Percentiles rank a stretch among this genome's conserved stretches.
Conservation (phyloP, 2,888 invertebrate genomes). For the Lithophane socia region DNA sequence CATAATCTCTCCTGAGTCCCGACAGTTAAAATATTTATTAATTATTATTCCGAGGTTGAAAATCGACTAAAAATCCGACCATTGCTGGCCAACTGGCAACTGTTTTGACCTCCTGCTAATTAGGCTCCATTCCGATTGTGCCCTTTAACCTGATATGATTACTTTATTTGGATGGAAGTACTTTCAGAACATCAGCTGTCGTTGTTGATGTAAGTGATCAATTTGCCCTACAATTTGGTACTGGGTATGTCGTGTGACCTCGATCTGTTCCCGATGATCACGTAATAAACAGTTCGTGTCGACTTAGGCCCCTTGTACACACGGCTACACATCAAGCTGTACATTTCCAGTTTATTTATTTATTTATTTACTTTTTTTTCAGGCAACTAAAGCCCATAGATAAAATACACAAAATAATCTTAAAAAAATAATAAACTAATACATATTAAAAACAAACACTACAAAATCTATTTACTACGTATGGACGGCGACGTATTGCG, state of each 20-base stretch:
- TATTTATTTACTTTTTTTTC: too few species aligned
- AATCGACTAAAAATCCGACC: not conserved
- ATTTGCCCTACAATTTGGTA: conserved; percentile 39
- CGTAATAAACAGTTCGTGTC: not conserved
- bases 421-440: too few species aligned
- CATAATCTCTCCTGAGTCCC: not conserved
- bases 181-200: conserved; percentile 17
- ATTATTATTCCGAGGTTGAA: not conserved
- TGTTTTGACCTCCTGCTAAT: conserved; percentile 29
- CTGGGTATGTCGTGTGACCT: conserved; percentile 14
- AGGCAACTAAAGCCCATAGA: too few species aligned
- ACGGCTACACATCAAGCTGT: too few species aligned
- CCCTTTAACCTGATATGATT: conserved; percentile 41
- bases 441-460: too few species aligned
- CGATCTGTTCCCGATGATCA: not conserved
- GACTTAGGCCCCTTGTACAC: not conserved
- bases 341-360: too few species aligned
- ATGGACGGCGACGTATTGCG: too few species aligned
- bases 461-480: too few species aligned
- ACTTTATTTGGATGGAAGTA: conserved; percentile 40
- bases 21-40: not conserved
- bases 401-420: too few species aligned
- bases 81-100: conserved; percentile 1
- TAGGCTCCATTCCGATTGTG: conserved; percentile 12
- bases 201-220: conserved; percentile 15